phyloP scores from a whole-genome alignment of 2,113 vertebrate species.

The Anseranas semipalmata region DNA sequence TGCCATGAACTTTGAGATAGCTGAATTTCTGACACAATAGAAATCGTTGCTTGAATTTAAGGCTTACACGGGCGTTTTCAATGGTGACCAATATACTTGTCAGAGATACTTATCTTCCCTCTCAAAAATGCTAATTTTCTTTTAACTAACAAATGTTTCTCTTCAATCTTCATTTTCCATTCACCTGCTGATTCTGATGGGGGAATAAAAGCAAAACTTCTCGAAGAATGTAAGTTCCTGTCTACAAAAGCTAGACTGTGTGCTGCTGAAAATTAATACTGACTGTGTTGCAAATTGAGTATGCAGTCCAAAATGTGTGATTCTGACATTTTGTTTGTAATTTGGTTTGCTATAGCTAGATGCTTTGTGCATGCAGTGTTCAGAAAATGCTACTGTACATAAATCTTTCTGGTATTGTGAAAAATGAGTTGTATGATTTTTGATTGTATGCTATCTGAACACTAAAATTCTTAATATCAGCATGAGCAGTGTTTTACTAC shows the following conservation, averaged over 20 bases:
- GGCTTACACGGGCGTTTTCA: constrained; percentile 33
- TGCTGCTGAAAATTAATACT: constrained; percentile 57
- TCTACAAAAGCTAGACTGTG: constrained; percentile 49
- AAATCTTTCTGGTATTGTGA: not conserved
- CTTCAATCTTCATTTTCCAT: constrained; percentile 84
- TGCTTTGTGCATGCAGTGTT: constrained; percentile 71
- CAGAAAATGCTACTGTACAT: constrained; percentile 33
- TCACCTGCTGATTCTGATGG: constrained; percentile 87
- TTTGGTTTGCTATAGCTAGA: constrained; percentile 64
- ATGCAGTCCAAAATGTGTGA: constrained; percentile 61
- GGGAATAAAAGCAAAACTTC: constrained; percentile 91
- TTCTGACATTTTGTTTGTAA: constrained; percentile 26
- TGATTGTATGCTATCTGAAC: not conserved
- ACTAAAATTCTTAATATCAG: not conserved
- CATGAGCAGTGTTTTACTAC: not conserved
- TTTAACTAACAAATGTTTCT: constrained; percentile 85
- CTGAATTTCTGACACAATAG: not conserved
- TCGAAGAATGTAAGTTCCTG: constrained; percentile 94
- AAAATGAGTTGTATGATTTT: constrained; percentile 3
- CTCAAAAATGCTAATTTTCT: constrained; percentile 61
- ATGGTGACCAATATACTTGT: constrained; percentile 24
- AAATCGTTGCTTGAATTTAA: not conserved
- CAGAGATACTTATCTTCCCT: constrained; percentile 34
- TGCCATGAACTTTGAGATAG: not conserved
- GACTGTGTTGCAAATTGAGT: constrained; percentile 35